Conservation (phyloP, 2,113 vertebrate species). For the Tragelaphus scriptus region DNA sequence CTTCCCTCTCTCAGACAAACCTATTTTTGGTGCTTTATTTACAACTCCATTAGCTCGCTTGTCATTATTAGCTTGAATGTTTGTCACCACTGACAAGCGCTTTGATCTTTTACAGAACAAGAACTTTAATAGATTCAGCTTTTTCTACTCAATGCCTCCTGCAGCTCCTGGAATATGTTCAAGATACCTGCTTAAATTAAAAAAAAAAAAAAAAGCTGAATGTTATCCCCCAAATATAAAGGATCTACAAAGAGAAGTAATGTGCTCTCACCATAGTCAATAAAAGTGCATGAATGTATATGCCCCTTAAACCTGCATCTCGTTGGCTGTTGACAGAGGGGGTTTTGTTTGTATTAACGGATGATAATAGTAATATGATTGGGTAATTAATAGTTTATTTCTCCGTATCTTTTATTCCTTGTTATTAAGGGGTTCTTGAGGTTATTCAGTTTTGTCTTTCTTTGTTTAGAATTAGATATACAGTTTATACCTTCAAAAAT, state of each 20-base stretch:
- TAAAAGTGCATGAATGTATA: not conserved
- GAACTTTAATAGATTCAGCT: not conserved
- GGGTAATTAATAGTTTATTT: not conserved
- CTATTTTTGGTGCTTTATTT: not conserved
- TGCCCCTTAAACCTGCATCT: not conserved
- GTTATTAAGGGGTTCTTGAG: not conserved
- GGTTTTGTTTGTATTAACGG: not conserved
- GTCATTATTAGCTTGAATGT: not conserved
- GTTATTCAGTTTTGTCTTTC: not conserved
- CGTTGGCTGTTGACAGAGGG: not conserved
- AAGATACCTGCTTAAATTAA: conserved; percentile 5
- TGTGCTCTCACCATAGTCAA: not conserved
- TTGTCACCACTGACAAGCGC: not conserved
- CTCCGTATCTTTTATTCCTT: not conserved
- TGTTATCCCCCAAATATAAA: not conserved
- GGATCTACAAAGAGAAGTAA: not conserved
- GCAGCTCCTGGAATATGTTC: not conserved
- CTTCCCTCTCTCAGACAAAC: not conserved
- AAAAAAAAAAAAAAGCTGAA: not conserved
- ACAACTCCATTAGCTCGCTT: not conserved
- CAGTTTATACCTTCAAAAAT: not conserved
- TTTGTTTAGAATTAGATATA: not conserved
- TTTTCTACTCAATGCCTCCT: not conserved
- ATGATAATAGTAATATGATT: not conserved
- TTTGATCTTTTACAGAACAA: not conserved